These are phyloP conservation scores for Caenorhabditis tropicalis DNA, from an alignment of 1,140 invertebrate genomes.

Conservation along the genomic window DNA sequence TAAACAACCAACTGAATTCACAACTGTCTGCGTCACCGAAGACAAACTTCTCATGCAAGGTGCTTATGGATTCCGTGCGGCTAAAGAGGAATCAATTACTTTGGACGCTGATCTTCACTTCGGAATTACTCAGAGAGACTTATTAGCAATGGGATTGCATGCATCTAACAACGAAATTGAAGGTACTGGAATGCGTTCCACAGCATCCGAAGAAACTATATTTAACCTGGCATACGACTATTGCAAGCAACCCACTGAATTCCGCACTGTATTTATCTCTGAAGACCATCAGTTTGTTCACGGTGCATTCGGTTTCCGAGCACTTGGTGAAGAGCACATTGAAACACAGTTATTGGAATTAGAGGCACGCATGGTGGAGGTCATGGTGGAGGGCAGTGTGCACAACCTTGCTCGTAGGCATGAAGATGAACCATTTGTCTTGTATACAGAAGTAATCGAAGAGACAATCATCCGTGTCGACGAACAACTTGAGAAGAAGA, in stretches of 20 bases:
- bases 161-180: slow-evolving; percentile 43
- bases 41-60: slow-evolving; percentile 43
- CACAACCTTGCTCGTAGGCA: slow-evolving; percentile 34
- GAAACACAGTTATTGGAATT: slow-evolving; percentile 40
- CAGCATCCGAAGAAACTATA: slow-evolving; percentile 45
- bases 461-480: slow-evolving; percentile 63
- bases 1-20: slow-evolving; percentile 38
- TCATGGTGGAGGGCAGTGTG: slow-evolving; percentile 61
- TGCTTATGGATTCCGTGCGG: slow-evolving; percentile 43
- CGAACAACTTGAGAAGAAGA: slow-evolving; percentile 48
- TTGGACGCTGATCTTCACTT: slow-evolving; percentile 52
- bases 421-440: slow-evolving; percentile 56
- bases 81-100: slow-evolving; percentile 36
- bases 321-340: slow-evolving; percentile 41
- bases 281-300: slow-evolving; percentile 34
- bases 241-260: slow-evolving; percentile 43
- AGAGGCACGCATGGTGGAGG: slow-evolving; percentile 58
- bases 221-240: slow-evolving; percentile 52
- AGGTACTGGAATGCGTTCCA: slow-evolving; percentile 47
- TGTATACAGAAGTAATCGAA: slow-evolving; percentile 60
- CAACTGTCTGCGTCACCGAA: slow-evolving; percentile 22
- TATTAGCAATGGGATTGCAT: slow-evolving; percentile 38
- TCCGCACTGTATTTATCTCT: slow-evolving; percentile 25
- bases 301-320: slow-evolving; percentile 46
- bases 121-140: slow-evolving; percentile 8